Percentiles rank a stretch among this genome's conserved stretches.
Conservation (phyloP, 2,797 vertebrate species). For the Paramormyrops hopkinsi region DNA sequence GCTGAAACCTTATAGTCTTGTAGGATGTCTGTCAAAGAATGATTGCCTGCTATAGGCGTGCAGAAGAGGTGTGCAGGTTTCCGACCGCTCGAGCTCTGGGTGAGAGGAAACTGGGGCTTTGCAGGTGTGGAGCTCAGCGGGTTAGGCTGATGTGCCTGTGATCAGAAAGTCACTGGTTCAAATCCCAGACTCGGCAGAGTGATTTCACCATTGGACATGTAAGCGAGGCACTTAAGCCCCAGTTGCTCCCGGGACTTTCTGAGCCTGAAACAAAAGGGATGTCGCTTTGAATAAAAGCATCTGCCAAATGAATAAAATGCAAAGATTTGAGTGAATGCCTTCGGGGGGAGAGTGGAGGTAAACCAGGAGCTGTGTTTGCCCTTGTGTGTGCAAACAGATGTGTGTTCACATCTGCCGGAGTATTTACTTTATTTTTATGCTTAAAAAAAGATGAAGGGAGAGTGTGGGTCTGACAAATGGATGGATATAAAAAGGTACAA, state of each 20-base stretch:
- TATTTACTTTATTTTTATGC: neutral
- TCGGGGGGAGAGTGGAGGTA: neutral
- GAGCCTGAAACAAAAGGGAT: neutral
- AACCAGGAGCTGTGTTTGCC: neutral
- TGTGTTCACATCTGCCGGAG: neutral
- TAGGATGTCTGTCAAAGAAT: neutral
- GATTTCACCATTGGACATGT: neutral
- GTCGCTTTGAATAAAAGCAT: neutral
- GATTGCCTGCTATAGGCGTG: neutral
- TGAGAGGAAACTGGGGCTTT: neutral
- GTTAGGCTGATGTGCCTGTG: neutral
- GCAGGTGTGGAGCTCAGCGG: neutral
- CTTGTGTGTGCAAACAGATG: neutral
- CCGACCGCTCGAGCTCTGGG: neutral
- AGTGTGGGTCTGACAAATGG: neutral
- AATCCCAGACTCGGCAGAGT: neutral
- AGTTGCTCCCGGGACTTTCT: neutral
- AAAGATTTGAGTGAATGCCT: neutral
- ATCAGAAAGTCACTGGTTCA: neutral
- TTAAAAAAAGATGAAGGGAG: neutral
- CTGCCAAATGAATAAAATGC: neutral
- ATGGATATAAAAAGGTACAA: neutral
- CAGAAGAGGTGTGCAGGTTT: neutral
- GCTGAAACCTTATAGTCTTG: neutral
- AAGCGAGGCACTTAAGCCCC: neutral